Percentiles rank a stretch among this genome's conserved stretches.
These are phyloP conservation scores for Asarcornis scutulata DNA, from an alignment of 2,113 vertebrate genomes.

Conservation along the genomic window DNA sequence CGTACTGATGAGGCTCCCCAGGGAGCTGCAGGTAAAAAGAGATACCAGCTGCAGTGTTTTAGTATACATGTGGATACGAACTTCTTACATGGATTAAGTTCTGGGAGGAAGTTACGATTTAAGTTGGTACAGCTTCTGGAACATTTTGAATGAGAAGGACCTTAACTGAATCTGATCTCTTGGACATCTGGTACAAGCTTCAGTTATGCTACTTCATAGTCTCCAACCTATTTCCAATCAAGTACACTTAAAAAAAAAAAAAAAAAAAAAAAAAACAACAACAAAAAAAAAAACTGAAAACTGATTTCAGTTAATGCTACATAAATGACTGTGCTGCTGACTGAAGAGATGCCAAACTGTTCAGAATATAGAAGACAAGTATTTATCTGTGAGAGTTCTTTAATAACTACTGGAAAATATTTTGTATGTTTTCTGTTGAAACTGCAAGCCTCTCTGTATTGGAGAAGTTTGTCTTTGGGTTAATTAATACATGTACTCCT, in stretches of 20 bases:
- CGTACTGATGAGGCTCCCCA: constrained; percentile 96
- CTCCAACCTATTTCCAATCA: not conserved
- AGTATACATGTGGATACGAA: not conserved
- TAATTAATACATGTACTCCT: not conserved
- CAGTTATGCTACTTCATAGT: not conserved
- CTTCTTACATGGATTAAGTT: not conserved
- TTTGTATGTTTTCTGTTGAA: not conserved
- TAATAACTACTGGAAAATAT: not conserved
- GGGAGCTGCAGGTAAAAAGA: constrained; percentile 91
- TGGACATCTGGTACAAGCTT: not conserved
- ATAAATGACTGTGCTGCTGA: not conserved
- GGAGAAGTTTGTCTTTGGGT: not conserved
- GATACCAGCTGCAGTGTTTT: not conserved
- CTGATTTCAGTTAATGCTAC: not conserved
- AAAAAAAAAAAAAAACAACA: no score
- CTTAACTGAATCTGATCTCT: not conserved
- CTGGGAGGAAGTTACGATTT: not conserved
- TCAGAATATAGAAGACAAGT: not conserved
- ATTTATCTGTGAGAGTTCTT: not conserved
- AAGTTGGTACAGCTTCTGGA: not conserved
- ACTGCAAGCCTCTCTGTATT: not conserved
- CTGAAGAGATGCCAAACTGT: not conserved
- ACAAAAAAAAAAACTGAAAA: not conserved
- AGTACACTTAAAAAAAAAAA: not conserved
- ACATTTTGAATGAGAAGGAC: not conserved